Conservation (phyloP, 2,113 vertebrate genomes). For the Eclectus roratus region DNA sequence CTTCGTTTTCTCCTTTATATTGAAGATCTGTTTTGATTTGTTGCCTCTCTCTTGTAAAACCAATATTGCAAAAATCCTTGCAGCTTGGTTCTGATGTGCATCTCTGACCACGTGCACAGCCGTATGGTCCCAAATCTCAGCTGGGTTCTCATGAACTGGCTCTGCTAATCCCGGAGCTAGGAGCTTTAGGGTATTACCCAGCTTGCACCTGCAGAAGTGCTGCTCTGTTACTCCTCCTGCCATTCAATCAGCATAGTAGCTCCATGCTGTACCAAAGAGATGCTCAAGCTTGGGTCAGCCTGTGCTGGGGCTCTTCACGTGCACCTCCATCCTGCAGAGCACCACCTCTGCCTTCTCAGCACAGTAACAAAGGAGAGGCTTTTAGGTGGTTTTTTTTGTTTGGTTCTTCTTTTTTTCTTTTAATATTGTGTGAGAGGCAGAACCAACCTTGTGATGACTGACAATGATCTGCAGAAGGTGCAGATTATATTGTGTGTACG, state of each 20-base stretch:
- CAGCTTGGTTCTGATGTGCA: not conserved
- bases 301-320: rapidly evolving
- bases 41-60: not conserved
- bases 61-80: not conserved
- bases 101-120: not conserved
- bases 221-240: not conserved
- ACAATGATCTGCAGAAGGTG: not conserved
- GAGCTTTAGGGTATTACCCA: not conserved
- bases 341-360: not conserved
- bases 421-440: not conserved
- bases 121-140: rapidly evolving
- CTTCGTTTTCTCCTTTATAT: not conserved
- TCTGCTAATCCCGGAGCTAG: not conserved
- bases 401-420: not conserved
- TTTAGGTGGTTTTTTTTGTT: not conserved
- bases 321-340: not conserved
- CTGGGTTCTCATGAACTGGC: not conserved
- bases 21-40: not conserved
- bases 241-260: not conserved
- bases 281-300: not conserved
- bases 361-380: not conserved
- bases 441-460: not conserved
- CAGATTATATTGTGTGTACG: not conserved
- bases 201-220: not conserved
- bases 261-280: not conserved